Evolutionary conservation across 2,797 vertebrate species (phyloP).

Genomic region (Natrix natrix): DNA sequence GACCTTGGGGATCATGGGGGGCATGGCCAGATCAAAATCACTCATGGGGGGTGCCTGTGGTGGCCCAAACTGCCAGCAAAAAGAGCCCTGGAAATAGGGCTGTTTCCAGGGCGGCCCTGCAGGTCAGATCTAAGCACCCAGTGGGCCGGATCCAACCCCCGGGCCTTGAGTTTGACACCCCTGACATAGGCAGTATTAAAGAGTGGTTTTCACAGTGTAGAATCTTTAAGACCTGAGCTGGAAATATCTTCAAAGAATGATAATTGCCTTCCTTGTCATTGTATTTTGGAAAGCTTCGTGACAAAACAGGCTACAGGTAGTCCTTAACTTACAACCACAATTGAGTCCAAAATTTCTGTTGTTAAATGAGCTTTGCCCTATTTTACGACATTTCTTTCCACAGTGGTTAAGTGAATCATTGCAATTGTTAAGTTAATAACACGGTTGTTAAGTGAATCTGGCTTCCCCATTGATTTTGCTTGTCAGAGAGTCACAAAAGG

Average conservation of each 20-base stretch:
- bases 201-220: neutral
- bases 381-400: neutral
- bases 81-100: too few relatives aligned
- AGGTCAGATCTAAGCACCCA: too few relatives aligned
- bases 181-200: neutral
- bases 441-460: neutral
- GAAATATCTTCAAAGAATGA: neutral
- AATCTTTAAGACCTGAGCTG: neutral
- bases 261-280: neutral
- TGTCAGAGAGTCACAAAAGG: too few relatives aligned
- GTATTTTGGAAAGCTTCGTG: constrained; percentile 4
- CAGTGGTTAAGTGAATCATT: neutral
- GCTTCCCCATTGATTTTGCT: neutral
- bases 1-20: too few relatives aligned
- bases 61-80: too few relatives aligned
- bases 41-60: too few relatives aligned
- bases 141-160: too few relatives aligned
- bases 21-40: too few relatives aligned
- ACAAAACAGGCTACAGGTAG: neutral
- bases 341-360: neutral
- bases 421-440: neutral
- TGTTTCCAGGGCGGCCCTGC: too few relatives aligned
- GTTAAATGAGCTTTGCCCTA: neutral
- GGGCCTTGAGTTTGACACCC: too few relatives aligned
- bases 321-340: neutral